A percentile compares a stretch with the other conserved stretches of the same genome.
These are phyloP conservation scores for Engraulis encrasicolus DNA, from an alignment of 2,113 vertebrate species.

Conservation along the genomic window DNA sequence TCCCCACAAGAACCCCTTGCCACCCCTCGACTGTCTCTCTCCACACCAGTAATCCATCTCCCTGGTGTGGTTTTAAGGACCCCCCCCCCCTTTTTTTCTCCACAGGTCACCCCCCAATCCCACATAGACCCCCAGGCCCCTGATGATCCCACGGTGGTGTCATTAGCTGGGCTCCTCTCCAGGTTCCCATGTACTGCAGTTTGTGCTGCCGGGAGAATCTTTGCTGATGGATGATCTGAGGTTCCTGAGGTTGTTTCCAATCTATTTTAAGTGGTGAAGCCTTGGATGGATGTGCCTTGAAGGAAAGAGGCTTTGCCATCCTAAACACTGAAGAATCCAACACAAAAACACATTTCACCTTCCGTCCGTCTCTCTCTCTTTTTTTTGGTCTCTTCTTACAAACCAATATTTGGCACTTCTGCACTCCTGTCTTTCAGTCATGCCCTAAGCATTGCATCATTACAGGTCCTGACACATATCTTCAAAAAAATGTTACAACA, in stretches of 20 bases:
- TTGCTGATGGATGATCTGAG: not conserved
- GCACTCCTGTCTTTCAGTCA: not conserved
- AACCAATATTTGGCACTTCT: not conserved
- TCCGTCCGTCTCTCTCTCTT: not conserved
- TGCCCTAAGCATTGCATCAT: not conserved
- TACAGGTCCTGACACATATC: too few species aligned
- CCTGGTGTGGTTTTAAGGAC: too few species aligned
- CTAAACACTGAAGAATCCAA: not conserved
- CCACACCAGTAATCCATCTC: too few species aligned
- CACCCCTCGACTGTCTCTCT: too few species aligned
- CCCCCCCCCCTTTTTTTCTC: too few species aligned
- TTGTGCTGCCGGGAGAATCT: not conserved
- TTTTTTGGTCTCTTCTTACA: not conserved
- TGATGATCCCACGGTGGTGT: not conserved
- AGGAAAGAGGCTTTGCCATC: not conserved
- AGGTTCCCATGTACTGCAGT: conserved; percentile 9
- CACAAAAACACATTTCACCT: not conserved
- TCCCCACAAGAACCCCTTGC: too few species aligned
- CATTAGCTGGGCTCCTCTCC: not conserved
- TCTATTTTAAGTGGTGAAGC: not conserved
- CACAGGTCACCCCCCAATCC: not conserved
- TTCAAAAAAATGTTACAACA: not conserved
- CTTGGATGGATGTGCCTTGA: not conserved
- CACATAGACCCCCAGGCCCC: not conserved
- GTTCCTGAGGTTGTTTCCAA: not conserved